Conservation (phyloP, 2,797 vertebrate species). For the Premnoplex brunnescens region DNA sequence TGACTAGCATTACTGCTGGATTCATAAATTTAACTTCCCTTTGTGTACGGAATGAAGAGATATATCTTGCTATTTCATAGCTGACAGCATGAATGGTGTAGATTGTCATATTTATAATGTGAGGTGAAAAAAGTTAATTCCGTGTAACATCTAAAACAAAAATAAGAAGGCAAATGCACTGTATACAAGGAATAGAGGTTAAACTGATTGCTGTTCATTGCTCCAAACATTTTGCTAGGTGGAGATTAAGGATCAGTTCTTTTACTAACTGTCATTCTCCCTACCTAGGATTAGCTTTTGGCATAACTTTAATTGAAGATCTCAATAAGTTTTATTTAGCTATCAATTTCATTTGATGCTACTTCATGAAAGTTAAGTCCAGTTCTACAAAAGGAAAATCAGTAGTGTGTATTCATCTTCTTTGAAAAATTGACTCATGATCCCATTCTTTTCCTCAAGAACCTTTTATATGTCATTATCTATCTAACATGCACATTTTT, state of each 20-base stretch:
- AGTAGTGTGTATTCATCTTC: background rate
- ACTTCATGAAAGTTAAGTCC: background rate
- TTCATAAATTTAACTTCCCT: slow-evolving; percentile 24
- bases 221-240: background rate
- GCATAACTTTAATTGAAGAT: slow-evolving; percentile 42
- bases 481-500: background rate
- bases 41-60: slow-evolving; percentile 35
- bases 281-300: slow-evolving; percentile 50
- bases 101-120: slow-evolving; percentile 34
- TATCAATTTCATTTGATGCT: background rate
- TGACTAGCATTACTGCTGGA: background rate
- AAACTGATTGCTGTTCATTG: slow-evolving; percentile 52
- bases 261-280: slow-evolving; percentile 19
- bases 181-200: slow-evolving; percentile 42
- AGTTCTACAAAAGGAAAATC: background rate
- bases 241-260: slow-evolving; percentile 54
- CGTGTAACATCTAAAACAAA: slow-evolving; percentile 30
- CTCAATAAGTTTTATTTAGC: slow-evolving; percentile 41
- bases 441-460: background rate
- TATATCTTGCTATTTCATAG: slow-evolving; percentile 19
- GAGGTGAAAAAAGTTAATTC: background rate
- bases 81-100: slow-evolving; percentile 20
- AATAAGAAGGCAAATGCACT: background rate
- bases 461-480: background rate
- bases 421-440: background rate